Evolutionary conservation across 2,113 vertebrate genomes (phyloP).

Genomic region (Paralichthys olivaceus): DNA sequence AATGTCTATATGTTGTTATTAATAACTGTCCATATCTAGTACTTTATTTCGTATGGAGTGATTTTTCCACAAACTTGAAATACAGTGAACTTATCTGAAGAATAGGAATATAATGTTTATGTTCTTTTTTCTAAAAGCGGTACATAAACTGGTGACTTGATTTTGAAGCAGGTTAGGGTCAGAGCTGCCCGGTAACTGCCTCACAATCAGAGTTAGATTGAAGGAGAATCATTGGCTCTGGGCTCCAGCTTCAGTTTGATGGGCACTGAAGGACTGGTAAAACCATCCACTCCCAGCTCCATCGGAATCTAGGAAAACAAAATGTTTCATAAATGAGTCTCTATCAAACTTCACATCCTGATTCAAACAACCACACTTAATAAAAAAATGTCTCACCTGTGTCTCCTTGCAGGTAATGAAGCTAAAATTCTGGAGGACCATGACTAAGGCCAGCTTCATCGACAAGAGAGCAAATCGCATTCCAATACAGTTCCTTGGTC

Average conservation of each 20-base stretch:
- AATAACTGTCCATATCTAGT: no score
- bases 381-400: constrained; percentile 67
- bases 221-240: constrained; percentile 35
- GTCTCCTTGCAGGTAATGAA: constrained; percentile 83
- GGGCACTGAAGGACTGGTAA: constrained; percentile 72
- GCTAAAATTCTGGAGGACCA: constrained; percentile 79
- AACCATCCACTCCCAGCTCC: constrained; percentile 56
- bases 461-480: constrained; percentile 82
- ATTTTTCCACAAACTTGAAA: no score
- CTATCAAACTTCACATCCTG: not conserved
- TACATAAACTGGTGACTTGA: not conserved
- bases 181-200: not conserved
- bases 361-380: not conserved
- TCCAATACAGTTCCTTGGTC: constrained; percentile 84
- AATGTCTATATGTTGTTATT: no score
- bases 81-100: no score
- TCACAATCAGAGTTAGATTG: constrained; percentile 6
- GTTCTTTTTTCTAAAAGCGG: not conserved
- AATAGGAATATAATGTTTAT: no score
- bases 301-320: constrained; percentile 73
- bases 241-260: constrained; percentile 79
- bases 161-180: not conserved
- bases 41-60: no score
- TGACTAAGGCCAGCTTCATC: constrained; percentile 72
- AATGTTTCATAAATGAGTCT: not conserved